Evolutionary conservation across 2,888 invertebrate genomes (phyloP), one percentile per base, ranked within the genome.

Genomic region (Gortyna flavago): DNA sequence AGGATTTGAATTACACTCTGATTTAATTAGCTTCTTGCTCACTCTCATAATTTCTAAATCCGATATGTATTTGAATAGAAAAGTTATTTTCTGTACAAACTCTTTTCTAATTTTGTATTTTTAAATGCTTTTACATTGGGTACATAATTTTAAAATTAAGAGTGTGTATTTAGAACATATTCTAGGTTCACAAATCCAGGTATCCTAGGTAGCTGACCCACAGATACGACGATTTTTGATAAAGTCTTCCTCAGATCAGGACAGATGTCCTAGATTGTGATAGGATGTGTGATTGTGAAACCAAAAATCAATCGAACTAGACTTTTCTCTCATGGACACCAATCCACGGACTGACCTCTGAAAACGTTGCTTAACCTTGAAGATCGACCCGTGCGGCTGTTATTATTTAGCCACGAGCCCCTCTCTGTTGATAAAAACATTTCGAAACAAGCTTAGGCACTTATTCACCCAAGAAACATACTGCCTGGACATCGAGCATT

Each of bases 401-500:
- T 54, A 54, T n/a, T 11, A 57, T 57, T 57, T 29, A 29, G 13
- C 29, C 57, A 59, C n/a, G 57, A 29, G 16, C 29, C n/a, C n/a
- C 54, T 57, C 25, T 48, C 29, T 54, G 2, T 62, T n/a, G 4
- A 64, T 32, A 41, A 75, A 62, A 38, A 25, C 11, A 44, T 44
- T n/a, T 29, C 32, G 11, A 35, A 44, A 78, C 44, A 86, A 77
- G 41, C 70, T 62, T 41, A 69, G 13, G 25, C 54, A 78, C 64
- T 65, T 67, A 72, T 65, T 71, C 35, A 54, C 41, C 54, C 62
- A 66, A 51, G 21, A 61, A 83, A 35, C 71, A 72, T 71, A 74
- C 54, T 41, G 76, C 77, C 78, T 79, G 78, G 64, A 68, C 74
- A 71, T 32, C 41, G 13, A 69, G 65, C 71, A 86, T 78, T 86